Percentiles rank a stretch among this genome's conserved stretches.
Evolutionary conservation across 2,113 vertebrate genomes (phyloP).

Genomic region (Neodontobutis hainanensis): DNA sequence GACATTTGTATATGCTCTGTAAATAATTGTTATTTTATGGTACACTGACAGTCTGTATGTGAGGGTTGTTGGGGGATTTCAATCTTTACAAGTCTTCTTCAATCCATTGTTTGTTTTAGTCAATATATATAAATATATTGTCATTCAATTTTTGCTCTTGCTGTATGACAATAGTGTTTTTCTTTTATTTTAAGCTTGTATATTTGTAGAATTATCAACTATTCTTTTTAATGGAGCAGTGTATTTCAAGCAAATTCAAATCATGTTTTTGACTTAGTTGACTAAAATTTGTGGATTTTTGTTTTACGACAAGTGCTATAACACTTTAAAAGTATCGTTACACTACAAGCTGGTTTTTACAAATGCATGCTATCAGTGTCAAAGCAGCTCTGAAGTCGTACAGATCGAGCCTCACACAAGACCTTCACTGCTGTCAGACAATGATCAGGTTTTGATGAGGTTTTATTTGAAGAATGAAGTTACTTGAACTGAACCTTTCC

Average conservation of each 20-base stretch:
- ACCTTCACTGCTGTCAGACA: constrained; percentile 23
- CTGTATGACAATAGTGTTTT: constrained; percentile 58
- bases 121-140: constrained; percentile 52
- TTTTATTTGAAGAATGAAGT: constrained; percentile 26
- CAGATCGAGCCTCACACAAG: background rate
- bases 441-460: constrained; percentile 14
- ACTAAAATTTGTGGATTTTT: constrained; percentile 14
- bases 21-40: constrained; percentile 78
- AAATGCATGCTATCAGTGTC: background rate
- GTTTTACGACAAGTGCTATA: background rate
- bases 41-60: constrained; percentile 63
- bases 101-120: constrained; percentile 65
- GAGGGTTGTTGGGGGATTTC: constrained; percentile 48
- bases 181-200: constrained; percentile 67
- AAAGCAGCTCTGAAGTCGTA: background rate
- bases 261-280: constrained; percentile 7
- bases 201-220: constrained; percentile 69
- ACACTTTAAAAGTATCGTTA: background rate
- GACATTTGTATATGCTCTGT: constrained; percentile 82
- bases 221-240: constrained; percentile 37
- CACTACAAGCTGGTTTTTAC: constrained; percentile 22
- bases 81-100: constrained; percentile 51
- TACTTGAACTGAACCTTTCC: constrained; percentile 58
- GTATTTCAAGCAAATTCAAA: constrained; percentile 25
- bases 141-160: constrained; percentile 52